Evolutionary conservation across 2,113 vertebrate species (phyloP), one percentile per base, ranked within the genome.

Genomic region (Callionymus lyra): DNA sequence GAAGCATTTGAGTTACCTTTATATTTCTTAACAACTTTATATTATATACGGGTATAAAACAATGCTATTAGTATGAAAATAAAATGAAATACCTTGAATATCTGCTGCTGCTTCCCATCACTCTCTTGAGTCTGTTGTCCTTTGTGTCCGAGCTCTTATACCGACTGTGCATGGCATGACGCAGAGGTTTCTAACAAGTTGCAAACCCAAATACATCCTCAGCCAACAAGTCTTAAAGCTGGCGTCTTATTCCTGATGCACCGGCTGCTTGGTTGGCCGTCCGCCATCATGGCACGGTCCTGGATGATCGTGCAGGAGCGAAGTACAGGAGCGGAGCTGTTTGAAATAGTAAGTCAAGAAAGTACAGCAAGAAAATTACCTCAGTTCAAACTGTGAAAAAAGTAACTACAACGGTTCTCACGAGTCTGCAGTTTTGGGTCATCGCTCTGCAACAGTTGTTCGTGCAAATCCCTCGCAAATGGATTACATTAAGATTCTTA

Each of bases 401-500:
- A 14, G 19, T 18, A 31, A 31, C 5, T 21, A 0, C n/a, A n/a
- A n/a, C n/a, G n/a, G n/a, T n/a, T n/a, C n/a, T n/a, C n/a, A 21
- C 12, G 15, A n/a, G 47, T 21, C 49, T 38, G 42, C 36, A 52
- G 17, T 34, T 9, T 17, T 14, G 6, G 38, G 6, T 6, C 31
- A 10, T 39, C 21, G 34, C 32, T 41, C n/a, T 53, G 34, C 49
- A 56, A 48, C 64, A 63, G 68, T 49, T 80, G 65, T 68, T 42
- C n/a, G 40, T 52, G 57, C 67, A 72, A 70, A 81, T 80, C 77
- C 56, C 62, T 68, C 18, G 50, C 36, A 44, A 68, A 52, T 52
- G 74, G 77, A 82, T 85, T 82, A 81, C 64, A 59, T 53, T 81
- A 84, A 84, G 72, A 78, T 58, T 59, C 72, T 81, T 80, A 77